Evolutionary conservation across 1,140 invertebrate genomes (phyloP).

Genomic region (Papilio helenus): DNA sequence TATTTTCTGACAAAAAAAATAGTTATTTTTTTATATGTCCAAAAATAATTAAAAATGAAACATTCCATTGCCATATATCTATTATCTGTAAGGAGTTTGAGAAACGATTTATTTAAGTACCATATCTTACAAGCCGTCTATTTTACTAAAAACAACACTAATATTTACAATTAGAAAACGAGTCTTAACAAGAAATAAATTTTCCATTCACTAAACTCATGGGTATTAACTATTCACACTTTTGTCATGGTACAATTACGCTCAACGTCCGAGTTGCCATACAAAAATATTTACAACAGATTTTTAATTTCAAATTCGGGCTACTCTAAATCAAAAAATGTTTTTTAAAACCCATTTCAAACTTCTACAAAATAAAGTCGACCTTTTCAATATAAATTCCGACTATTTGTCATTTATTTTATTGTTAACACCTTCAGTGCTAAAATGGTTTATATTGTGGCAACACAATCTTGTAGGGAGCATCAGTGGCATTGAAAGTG

Average conservation of each 20-base stretch:
- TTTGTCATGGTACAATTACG: slow-evolving; percentile 66
- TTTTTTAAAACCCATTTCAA: neutral
- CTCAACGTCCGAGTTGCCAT: slow-evolving; percentile 51
- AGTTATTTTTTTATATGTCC: neutral
- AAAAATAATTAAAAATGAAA: neutral
- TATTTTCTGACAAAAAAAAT: neutral
- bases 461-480: too few relatives aligned
- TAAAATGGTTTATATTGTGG: too few relatives aligned
- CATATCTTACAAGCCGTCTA: neutral
- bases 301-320: neutral
- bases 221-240: slow-evolving; percentile 48
- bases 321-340: neutral
- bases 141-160: slow-evolving; percentile 27
- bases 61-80: neutral
- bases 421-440: too few relatives aligned
- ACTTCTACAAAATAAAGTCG: too few relatives aligned
- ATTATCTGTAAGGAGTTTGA: neutral
- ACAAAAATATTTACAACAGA: slow-evolving; percentile 50
- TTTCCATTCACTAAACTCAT: slow-evolving; percentile 59
- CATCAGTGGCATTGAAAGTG: too few relatives aligned
- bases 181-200: slow-evolving; percentile 72
- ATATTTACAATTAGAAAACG: slow-evolving; percentile 62
- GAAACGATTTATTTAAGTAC: neutral
- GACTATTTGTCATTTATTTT: too few relatives aligned
- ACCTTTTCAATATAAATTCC: too few relatives aligned